Conservation (phyloP, 2,888 invertebrate genomes). For the Phania funesta region DNA sequence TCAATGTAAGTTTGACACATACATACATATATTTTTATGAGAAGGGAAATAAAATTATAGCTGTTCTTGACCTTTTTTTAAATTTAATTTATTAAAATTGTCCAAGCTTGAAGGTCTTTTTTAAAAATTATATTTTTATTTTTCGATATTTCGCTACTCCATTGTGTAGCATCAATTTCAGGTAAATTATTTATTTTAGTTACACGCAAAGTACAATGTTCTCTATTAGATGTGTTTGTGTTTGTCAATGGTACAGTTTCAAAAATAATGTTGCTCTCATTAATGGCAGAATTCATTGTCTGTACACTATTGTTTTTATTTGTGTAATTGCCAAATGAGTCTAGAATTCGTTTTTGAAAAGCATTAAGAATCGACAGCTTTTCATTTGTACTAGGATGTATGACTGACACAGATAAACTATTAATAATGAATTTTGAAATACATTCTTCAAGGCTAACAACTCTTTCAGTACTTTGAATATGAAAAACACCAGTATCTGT, state of each 20-base stretch:
- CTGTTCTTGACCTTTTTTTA: too few relatives aligned
- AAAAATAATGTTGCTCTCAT: constrained; percentile 84
- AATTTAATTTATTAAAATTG: too few relatives aligned
- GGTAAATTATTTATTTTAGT: constrained; percentile 87
- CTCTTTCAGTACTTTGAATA: constrained; percentile 91
- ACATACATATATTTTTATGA: too few relatives aligned
- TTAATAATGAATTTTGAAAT: constrained; percentile 92
- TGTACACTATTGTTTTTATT: constrained; percentile 82
- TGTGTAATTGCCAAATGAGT: constrained; percentile 88
- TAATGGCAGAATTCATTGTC: constrained; percentile 87
- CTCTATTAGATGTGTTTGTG: constrained; percentile 78
- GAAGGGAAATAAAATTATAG: too few relatives aligned
- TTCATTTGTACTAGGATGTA: constrained; percentile 88
- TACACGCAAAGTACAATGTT: constrained; percentile 85
- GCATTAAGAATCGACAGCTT: constrained; percentile 86
- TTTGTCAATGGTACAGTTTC: constrained; percentile 81
- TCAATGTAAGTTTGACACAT: too few relatives aligned
- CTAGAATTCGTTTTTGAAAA: constrained; percentile 89
- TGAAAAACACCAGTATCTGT: constrained; percentile 90
- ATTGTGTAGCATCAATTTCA: constrained; percentile 85
- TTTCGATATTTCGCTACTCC: too few relatives aligned
- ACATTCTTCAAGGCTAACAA: constrained; percentile 93
- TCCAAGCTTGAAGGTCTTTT: too few relatives aligned
- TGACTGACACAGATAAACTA: constrained; percentile 89
- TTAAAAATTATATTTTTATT: too few relatives aligned